Percentiles rank a stretch among this genome's conserved stretches.
Conservation (phyloP, 2,888 invertebrate species). For the Drosophila acutilabella region DNA sequence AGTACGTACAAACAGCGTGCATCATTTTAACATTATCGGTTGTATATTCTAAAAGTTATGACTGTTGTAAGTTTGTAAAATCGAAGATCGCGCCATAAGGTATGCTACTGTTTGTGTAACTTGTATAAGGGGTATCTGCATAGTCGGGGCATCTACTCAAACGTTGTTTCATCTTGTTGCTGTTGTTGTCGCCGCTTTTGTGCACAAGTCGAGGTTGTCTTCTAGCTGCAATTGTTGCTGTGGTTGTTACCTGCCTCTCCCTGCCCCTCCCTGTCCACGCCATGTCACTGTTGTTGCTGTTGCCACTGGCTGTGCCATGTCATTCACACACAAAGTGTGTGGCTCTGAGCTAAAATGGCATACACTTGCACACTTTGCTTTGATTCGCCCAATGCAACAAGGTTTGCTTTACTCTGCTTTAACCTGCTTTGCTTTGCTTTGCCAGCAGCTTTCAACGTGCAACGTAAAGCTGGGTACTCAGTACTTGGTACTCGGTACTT, state of each 20-base stretch:
- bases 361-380: conserved; percentile 72
- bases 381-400: conserved; percentile 27
- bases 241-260: conserved; percentile 28
- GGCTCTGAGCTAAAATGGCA: conserved; percentile 73
- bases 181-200: conserved; percentile 49
- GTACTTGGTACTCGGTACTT: not conserved
- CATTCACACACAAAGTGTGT: conserved; percentile 78
- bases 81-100: too few species aligned
- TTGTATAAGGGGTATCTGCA: not conserved
- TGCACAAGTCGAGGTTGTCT: conserved; percentile 70
- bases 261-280: not conserved
- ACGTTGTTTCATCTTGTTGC: conserved; percentile 12
- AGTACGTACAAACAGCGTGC: too few species aligned
- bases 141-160: not conserved
- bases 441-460: not conserved
- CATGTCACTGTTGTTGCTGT: conserved; percentile 11
- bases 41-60: too few species aligned
- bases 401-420: not conserved
- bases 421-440: not conserved
- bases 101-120: not conserved
- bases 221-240: conserved; percentile 42
- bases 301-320: conserved; percentile 67
- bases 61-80: too few species aligned
- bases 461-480: too few species aligned
- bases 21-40: too few species aligned